Evolutionary conservation across 2,113 vertebrate species (phyloP).

Genomic region (Entomyzon cyanotis): DNA sequence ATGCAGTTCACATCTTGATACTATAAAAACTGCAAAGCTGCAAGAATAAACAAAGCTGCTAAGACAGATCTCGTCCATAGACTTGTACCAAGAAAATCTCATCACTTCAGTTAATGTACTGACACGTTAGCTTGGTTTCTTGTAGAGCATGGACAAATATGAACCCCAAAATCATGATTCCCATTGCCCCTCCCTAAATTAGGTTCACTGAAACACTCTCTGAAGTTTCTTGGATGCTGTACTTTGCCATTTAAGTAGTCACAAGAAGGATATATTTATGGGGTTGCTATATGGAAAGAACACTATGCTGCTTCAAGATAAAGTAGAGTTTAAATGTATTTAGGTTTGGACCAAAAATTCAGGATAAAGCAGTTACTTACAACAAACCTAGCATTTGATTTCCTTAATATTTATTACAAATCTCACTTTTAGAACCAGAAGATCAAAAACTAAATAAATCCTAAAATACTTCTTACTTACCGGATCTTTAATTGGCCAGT

Average conservation of each 20-base stretch:
- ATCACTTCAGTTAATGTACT: not conserved
- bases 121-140: not conserved
- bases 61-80: not conserved
- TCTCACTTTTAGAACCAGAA: not conserved
- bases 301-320: not conserved
- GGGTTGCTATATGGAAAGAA: not conserved
- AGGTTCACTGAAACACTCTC: not conserved
- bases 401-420: not conserved
- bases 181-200: no score
- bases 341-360: not conserved
- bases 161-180: not conserved
- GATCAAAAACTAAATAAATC: not conserved
- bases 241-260: not conserved
- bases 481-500: conserved; percentile 96
- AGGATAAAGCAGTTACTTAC: not conserved
- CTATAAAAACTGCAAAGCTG: not conserved
- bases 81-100: not conserved
- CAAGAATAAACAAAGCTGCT: not conserved
- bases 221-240: not conserved
- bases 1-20: accelerated
- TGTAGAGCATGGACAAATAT: accelerated
- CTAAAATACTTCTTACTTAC: conserved; percentile 74
- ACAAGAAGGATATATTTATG: not conserved
- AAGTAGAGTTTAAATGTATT: not conserved
- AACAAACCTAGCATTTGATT: not conserved